A percentile compares a stretch with the other conserved stretches of the same genome.
Evolutionary conservation across 2,797 vertebrate species (phyloP).

Genomic region (Acomys russatus): DNA sequence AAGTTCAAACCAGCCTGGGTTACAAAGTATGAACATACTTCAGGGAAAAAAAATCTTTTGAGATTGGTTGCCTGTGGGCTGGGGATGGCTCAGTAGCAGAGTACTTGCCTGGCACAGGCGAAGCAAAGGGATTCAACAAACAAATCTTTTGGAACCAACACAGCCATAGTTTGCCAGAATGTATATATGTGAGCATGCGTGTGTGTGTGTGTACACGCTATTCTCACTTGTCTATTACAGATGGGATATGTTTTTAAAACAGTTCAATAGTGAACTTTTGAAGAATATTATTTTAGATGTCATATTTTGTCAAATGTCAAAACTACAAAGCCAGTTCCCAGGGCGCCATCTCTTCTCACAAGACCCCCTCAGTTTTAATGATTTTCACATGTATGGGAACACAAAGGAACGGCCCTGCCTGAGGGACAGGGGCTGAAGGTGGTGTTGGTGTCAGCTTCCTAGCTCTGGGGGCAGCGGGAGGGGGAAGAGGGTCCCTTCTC

Average conservation of each 20-base stretch:
- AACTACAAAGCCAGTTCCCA: not conserved
- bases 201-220: not conserved
- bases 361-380: not conserved
- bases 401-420: not conserved
- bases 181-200: not conserved
- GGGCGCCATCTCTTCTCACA: not conserved
- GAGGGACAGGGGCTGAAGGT: not conserved
- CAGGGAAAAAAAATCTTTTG: not conserved
- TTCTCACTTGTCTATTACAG: not conserved
- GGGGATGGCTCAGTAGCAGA: not conserved
- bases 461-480: not conserved
- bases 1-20: not conserved
- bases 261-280: not conserved
- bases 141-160: not conserved
- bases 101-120: not conserved
- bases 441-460: not conserved
- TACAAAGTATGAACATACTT: not conserved
- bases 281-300: conserved; percentile 13
- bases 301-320: conserved; percentile 11
- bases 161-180: not conserved
- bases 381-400: not conserved
- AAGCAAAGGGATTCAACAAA: not conserved
- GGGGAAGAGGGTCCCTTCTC: not conserved
- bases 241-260: conserved; percentile 22
- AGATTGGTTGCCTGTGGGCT: not conserved